A percentile compares a stretch with the other conserved stretches of the same genome.
Evolutionary conservation across 2,888 invertebrate species (phyloP).

Genomic region (Liopterus haemorrhoidalis): DNA sequence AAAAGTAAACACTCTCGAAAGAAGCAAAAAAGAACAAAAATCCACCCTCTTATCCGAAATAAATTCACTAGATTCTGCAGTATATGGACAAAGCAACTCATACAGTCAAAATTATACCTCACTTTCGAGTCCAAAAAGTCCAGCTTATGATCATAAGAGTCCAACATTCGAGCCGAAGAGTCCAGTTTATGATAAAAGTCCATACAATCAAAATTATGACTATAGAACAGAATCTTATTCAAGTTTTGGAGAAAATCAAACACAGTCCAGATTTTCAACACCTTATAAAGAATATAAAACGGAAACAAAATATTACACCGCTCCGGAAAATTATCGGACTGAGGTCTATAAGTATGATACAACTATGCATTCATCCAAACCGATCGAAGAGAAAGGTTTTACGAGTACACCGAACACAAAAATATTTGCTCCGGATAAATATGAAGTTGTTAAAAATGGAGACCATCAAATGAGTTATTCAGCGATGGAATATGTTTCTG

Average conservation of each 20-base stretch:
- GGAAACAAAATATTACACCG: slow-evolving; percentile 40
- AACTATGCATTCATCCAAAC: slow-evolving; percentile 40
- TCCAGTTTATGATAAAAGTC: slow-evolving; percentile 34
- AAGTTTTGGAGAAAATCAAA: slow-evolving; percentile 11
- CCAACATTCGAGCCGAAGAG: slow-evolving; percentile 18
- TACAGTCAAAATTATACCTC: slow-evolving; percentile 1
- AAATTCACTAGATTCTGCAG: slow-evolving; percentile 39
- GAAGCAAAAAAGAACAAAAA: slow-evolving; percentile 37
- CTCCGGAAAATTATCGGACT: slow-evolving; percentile 43
- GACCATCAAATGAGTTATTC: slow-evolving; percentile 36
- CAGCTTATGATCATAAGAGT: slow-evolving; percentile 7
- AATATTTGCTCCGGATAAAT: slow-evolving; percentile 18
- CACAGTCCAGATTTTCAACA: slow-evolving; percentile 5
- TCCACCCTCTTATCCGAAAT: slow-evolving; percentile 39
- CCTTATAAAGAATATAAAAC: slow-evolving; percentile 13
- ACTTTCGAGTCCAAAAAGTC: slow-evolving; percentile 4
- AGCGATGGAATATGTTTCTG: slow-evolving; percentile 41
- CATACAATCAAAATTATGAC: slow-evolving; percentile 39
- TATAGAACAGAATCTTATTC: slow-evolving; percentile 32
- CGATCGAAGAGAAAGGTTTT: slow-evolving; percentile 42
- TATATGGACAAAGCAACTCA: slow-evolving; percentile 34
- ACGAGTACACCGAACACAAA: slow-evolving; percentile 36
- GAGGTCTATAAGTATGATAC: slow-evolving; percentile 42
- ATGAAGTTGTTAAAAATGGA: slow-evolving; percentile 29
- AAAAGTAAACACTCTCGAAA: slow-evolving; percentile 44